Percentiles rank a stretch among this genome's conserved stretches.
Conservation (phyloP, 2,113 vertebrate genomes). For the Pseudopodoces humilis region DNA sequence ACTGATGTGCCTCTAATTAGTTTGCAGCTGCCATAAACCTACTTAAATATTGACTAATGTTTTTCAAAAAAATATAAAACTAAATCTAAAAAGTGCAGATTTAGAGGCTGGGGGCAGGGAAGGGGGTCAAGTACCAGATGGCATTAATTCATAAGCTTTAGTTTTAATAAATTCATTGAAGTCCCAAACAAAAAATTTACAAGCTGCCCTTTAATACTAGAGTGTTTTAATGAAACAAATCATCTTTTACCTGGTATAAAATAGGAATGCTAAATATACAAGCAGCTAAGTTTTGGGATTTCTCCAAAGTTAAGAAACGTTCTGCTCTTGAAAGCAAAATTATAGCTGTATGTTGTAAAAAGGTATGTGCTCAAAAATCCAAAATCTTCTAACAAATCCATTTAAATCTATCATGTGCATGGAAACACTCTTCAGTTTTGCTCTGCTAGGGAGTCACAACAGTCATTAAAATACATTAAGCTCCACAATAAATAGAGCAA, state of each 20-base stretch:
- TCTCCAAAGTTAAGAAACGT: not conserved
- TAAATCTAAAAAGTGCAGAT: not conserved
- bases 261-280: not conserved
- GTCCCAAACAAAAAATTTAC: not conserved
- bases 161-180: not conserved
- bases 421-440: not conserved
- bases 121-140: accelerated
- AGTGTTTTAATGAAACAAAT: not conserved
- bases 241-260: not conserved
- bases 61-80: not conserved
- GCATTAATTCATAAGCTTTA: not conserved
- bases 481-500: conserved; percentile 26
- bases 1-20: not conserved
- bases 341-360: not conserved
- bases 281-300: not conserved
- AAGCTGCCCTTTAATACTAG: not conserved
- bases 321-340: not conserved
- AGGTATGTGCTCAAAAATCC: not conserved
- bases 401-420: not conserved
- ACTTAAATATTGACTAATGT: not conserved
- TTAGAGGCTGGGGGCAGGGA: not conserved
- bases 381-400: not conserved
- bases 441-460: conserved; percentile 1
- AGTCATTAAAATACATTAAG: conserved; percentile 59
- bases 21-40: not conserved